Base-by-base conservation (phyloP, 2,797 vertebrate species). In the Aselliscus stoliczkanus region DNA sequence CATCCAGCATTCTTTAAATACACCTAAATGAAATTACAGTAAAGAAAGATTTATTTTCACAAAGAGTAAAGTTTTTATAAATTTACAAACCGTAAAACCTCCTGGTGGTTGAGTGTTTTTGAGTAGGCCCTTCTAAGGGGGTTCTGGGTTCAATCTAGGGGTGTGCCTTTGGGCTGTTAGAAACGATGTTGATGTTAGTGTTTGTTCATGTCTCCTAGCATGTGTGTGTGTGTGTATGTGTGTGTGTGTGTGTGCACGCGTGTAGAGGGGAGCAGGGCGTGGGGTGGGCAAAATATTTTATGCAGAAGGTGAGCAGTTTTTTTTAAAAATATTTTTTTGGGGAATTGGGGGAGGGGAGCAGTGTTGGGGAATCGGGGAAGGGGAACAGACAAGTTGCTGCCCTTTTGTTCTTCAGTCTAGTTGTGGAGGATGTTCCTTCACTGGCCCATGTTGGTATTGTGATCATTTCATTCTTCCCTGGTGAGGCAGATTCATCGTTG, bases 21-120 rank as follows among this genome's bases (percentile, higher is more conserved):
- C 60, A 64, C 21, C 11, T 73, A 84, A 83, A 42, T 94, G 29
- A 85, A 95, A 50, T 77, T 58, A 64, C 60, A 54, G 85, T 76
- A 31, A 94, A 50, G 54, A 73, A 87, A 64, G n/a, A 25, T 54
- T 86, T 79, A 34, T 20, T 94, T 87, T 64, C 67, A 29, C 0
- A 73, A 54, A 82, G 4, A 67, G 56, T 37, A 50, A 25, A 21
- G 20, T 54, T 54, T 89, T 89, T 84, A 65, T 25, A 12, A 25
- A 42, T 58, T 56, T 44, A 23, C 9, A 54, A 56, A 86, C 18
- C 44, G 11, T 12, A 20, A 72, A 21, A 72, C 80, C 14, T 76
- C 56, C 73, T 75, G 79, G 27, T 0, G 8, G 27, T 2, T 44
- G 44, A 73, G 13, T 8, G n/a, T 23, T 62, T 77, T n/a, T 42